Conservation (phyloP, 2,888 invertebrate species). For the Endomychus coccineus region DNA sequence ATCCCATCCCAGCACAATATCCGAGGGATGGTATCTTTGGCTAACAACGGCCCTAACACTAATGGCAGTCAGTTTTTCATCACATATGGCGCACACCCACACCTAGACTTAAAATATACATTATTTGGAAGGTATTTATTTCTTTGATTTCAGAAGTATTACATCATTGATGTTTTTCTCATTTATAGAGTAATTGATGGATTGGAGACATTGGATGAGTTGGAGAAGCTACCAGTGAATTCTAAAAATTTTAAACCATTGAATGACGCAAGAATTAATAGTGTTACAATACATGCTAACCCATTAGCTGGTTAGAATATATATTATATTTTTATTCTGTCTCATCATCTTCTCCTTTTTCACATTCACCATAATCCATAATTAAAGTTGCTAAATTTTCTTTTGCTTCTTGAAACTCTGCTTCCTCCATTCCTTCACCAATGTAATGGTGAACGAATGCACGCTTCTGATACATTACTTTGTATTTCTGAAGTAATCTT, state of each 20-base stretch:
- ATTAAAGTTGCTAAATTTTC: constrained; percentile 57
- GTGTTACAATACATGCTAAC: constrained; percentile 95
- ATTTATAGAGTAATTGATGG: constrained; percentile 90
- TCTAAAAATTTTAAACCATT: constrained; percentile 87
- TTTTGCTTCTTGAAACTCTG: constrained; percentile 54
- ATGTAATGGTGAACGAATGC: constrained; percentile 87
- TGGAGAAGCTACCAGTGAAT: constrained; percentile 92
- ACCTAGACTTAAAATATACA: constrained; percentile 95
- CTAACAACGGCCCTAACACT: constrained; percentile 96
- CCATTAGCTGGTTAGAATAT: constrained; percentile 73
- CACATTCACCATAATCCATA: constrained; percentile 62
- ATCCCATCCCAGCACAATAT: constrained; percentile 85
- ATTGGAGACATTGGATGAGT: constrained; percentile 87
- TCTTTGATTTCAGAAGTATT: not conserved
- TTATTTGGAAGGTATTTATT: constrained; percentile 82
- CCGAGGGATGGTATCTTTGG: constrained; percentile 92
- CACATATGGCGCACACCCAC: constrained; percentile 87
- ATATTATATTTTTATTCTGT: constrained; percentile 2
- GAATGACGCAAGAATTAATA: constrained; percentile 78
- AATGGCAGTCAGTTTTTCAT: constrained; percentile 99
- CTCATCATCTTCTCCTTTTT: constrained; percentile 31
- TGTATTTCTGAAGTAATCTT: constrained; percentile 69
- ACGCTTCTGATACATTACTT: constrained; percentile 71
- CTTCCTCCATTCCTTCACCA: constrained; percentile 66
- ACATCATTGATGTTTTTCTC: constrained; percentile 4